Evolutionary conservation across 2,888 invertebrate species (phyloP), one percentile per base, ranked within the genome.

Genomic region (Synergus umbraculus): DNA sequence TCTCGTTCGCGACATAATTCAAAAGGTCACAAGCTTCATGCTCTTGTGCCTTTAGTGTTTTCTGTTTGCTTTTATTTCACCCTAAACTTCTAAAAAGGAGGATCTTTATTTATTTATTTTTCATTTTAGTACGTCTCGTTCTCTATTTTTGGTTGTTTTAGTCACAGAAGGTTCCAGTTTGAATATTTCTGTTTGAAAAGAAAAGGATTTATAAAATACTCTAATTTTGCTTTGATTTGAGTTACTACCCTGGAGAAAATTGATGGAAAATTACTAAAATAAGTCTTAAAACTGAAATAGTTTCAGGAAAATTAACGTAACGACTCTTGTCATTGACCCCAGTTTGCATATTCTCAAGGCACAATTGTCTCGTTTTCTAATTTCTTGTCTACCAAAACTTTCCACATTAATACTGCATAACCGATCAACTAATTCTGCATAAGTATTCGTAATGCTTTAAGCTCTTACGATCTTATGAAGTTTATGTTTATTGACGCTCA

Each of bases 1-100:
- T 76, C 29, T 63, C 54, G 79, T 83, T 76, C 79, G 83, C 81
- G 82, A 81, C 54, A 58, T 58, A 18, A 18, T 58, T 58, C 54
- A 58, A 58, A 18, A 58, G 18, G 18, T 58, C 54, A 54, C 49
- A 49, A 15, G 49, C 49, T 49, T 49, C 13, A 49, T 49, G 49
- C 15, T 49, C 49, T 7, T 15, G 49, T 49, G 7, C 49, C 49
- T n/a, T 49, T 49, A 13, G 5, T 54, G 7, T 13, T n/a, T 2
- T 54, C n/a, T 54, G n/a, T 54, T 54, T 54, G n/a, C n/a, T 54
- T n/a, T n/a, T 54, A n/a, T 54, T 54, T n/a, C 15, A 54, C n/a
- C n/a, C 8, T 54, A 54, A 5, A 37, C 37, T 37, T 37, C 37
- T 37, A 37, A 37, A 37, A 54, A n/a, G 2, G 54, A 54, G 54